Percentiles rank a stretch among this genome's conserved stretches.
Conservation (phyloP, 1,140 invertebrate species). For the Batillaria attramentaria region DNA sequence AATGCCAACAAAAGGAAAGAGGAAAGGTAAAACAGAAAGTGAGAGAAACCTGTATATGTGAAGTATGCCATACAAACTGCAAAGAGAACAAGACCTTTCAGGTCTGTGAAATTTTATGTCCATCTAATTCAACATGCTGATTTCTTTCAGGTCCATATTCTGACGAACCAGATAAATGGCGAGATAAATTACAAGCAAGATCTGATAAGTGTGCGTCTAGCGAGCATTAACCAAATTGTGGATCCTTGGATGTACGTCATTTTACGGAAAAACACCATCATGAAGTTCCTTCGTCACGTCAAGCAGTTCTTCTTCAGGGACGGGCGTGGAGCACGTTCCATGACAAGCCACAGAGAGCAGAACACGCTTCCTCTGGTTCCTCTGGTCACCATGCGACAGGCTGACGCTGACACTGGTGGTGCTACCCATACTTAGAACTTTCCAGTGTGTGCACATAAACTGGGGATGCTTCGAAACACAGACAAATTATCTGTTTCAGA, state of each 20-base stretch:
- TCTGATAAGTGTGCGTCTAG: slow-evolving; percentile 68
- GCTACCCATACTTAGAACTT: too few relatives aligned
- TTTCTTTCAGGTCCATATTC: slow-evolving; percentile 68
- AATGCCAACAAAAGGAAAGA: too few relatives aligned
- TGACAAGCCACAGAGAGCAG: background rate
- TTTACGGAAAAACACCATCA: slow-evolving; percentile 56
- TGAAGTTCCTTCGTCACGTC: slow-evolving; percentile 50
- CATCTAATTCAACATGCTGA: too few relatives aligned
- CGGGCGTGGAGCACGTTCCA: background rate
- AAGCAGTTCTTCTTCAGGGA: slow-evolving; percentile 39
- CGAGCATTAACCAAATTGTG: slow-evolving; percentile 71
- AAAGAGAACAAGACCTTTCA: too few relatives aligned
- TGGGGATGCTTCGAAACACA: background rate
- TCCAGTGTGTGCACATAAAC: background rate
- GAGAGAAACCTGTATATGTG: too few relatives aligned
- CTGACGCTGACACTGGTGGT: background rate
- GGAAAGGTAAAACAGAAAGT: too few relatives aligned
- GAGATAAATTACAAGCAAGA: slow-evolving; percentile 59
- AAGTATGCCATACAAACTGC: too few relatives aligned
- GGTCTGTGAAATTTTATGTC: too few relatives aligned
- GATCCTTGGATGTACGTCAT: slow-evolving; percentile 74
- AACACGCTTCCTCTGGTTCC: too few relatives aligned
- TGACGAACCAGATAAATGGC: slow-evolving; percentile 65
- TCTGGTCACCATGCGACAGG: background rate
- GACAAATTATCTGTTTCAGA: background rate